Conservation (phyloP, 2,113 vertebrate genomes). For the Dasypus novemcinctus region DNA sequence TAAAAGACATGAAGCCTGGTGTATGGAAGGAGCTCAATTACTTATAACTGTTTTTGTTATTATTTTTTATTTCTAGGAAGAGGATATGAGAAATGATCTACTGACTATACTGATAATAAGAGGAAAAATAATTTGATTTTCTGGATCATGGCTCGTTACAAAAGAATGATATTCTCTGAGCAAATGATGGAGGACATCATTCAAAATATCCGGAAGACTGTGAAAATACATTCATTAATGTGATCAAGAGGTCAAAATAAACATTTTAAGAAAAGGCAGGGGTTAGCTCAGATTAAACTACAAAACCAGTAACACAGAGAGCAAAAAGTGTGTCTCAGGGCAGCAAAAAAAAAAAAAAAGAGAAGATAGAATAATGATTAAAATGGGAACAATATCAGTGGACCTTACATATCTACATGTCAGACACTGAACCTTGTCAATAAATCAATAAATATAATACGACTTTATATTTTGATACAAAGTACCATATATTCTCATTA, state of each 20-base stretch:
- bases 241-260: neutral
- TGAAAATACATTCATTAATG: neutral
- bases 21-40: conserved; percentile 39
- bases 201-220: neutral
- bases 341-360: neutral
- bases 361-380: neutral
- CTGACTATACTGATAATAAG: conserved; percentile 38
- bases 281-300: neutral
- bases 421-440: neutral
- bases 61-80: conserved; percentile 44
- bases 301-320: neutral
- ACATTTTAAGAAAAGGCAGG: neutral
- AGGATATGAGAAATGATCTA: conserved; percentile 38
- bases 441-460: neutral
- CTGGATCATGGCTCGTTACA: conserved; percentile 38
- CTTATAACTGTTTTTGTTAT: conserved; percentile 29
- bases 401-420: neutral
- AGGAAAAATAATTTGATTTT: conserved; percentile 51
- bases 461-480: neutral
- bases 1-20: neutral
- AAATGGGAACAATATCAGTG: neutral
- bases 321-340: neutral
- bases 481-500: neutral
- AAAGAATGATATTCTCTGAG: conserved; percentile 42
- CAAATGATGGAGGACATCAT: neutral